Evolutionary conservation across 2,797 vertebrate species (phyloP).

Genomic region (Pogonophryne albipinna): DNA sequence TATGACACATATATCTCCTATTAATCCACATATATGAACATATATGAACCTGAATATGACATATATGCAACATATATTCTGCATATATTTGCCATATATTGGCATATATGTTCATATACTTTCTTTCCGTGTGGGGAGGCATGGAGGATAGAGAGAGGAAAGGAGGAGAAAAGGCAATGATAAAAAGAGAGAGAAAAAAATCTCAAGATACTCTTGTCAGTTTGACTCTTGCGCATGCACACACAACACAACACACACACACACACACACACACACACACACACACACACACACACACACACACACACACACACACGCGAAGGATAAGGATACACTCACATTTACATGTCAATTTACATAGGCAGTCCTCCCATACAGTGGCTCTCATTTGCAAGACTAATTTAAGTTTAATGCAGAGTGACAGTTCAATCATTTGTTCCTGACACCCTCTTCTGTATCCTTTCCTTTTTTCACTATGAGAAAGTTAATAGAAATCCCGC

Average conservation of each 20-base stretch:
- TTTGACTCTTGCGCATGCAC: not conserved
- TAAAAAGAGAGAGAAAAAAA: not conserved
- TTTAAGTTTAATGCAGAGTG: constrained; percentile 32
- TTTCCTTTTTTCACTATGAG: not conserved
- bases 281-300: not conserved
- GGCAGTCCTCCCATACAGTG: not conserved
- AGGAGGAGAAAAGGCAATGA: not conserved
- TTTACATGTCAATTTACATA: constrained; percentile 21
- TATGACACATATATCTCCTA: too few species aligned
- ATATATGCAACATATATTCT: too few species aligned
- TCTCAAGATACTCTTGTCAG: constrained; percentile 15
- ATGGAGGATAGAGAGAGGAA: not conserved
- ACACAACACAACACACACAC: not conserved
- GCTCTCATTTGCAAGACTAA: constrained; percentile 33
- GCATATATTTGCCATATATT: too few species aligned
- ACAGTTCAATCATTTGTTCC: constrained; percentile 47
- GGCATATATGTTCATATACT: too few species aligned
- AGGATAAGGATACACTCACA: constrained; percentile 3
- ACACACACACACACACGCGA: not conserved
- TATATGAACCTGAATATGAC: too few species aligned
- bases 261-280: not conserved
- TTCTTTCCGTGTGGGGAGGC: too few species aligned
- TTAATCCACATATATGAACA: too few species aligned
- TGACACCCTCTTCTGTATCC: constrained; percentile 1
- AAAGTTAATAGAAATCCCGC: constrained; percentile 46